Evolutionary conservation across 2,113 vertebrate genomes (phyloP).

Genomic region (Bagarius yarrelli): DNA sequence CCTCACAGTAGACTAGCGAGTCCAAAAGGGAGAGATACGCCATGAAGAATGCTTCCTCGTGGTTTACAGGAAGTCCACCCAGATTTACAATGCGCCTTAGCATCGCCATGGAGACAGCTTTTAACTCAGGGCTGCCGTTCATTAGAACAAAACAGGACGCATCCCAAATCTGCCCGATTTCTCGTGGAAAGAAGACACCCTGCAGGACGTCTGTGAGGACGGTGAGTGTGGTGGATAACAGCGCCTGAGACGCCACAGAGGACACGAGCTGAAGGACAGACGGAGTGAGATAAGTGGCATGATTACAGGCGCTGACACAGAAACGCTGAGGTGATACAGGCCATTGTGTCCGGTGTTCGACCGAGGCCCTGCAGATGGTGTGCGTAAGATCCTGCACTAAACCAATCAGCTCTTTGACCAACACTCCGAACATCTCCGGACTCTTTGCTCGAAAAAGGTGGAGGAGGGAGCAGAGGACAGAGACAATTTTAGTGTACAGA

Average conservation of each 20-base stretch:
- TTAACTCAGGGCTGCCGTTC: constrained; percentile 74
- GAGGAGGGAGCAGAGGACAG: constrained; percentile 84
- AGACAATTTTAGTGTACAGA: constrained; percentile 80
- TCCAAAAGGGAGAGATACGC: constrained; percentile 80
- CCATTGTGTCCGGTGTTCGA: constrained; percentile 64
- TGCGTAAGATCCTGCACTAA: constrained; percentile 80
- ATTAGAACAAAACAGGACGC: constrained; percentile 79
- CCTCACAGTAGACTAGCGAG: constrained; percentile 62
- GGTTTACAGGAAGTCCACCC: constrained; percentile 78
- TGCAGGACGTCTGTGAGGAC: constrained; percentile 75
- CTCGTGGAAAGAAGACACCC: constrained; percentile 77
- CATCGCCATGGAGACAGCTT: constrained; percentile 72
- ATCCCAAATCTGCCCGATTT: constrained; percentile 77
- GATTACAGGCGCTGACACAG: constrained; percentile 59
- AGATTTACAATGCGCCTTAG: constrained; percentile 77
- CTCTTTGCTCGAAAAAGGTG: constrained; percentile 84
- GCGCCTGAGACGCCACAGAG: constrained; percentile 76
- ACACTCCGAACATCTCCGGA: constrained; percentile 76
- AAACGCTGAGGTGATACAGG: constrained; percentile 76
- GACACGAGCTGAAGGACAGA: constrained; percentile 74
- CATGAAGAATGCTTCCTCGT: constrained; percentile 78
- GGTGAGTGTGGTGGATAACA: constrained; percentile 72
- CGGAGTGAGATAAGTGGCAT: constrained; percentile 74
- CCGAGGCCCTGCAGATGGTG: constrained; percentile 61
- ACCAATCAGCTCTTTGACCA: constrained; percentile 78